These are phyloP conservation scores for Nothoprocta pentlandii DNA, from an alignment of 2,113 vertebrate species.

Conservation along the genomic window DNA sequence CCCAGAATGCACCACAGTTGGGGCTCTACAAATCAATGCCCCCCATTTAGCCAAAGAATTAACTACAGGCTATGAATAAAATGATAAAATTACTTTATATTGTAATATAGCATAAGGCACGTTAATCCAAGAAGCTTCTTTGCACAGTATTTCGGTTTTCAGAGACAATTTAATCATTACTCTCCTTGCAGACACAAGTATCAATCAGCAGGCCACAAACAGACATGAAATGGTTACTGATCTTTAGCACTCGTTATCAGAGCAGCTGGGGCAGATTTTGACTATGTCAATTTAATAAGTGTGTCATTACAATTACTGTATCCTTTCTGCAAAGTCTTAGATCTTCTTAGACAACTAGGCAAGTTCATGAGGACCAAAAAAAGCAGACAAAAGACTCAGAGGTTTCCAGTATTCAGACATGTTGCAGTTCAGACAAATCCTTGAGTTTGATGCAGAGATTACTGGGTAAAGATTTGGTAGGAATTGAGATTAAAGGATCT, in stretches of 20 bases:
- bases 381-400: neutral
- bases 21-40: neutral
- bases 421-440: neutral
- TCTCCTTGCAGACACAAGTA: neutral
- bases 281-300: neutral
- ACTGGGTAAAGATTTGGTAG: neutral
- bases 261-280: neutral
- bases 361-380: neutral
- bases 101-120: neutral
- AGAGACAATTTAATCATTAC: neutral
- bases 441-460: neutral
- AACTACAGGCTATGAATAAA: neutral
- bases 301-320: neutral
- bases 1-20: neutral
- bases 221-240: neutral
- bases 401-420: neutral
- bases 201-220: neutral
- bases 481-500: neutral
- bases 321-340: neutral
- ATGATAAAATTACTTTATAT: neutral
- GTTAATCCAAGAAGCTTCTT: fast-evolving
- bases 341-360: neutral
- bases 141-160: neutral
- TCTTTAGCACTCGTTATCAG: neutral
- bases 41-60: neutral